Percentiles rank a stretch among this genome's conserved stretches.
phyloP scores from a whole-genome alignment of 1,140 invertebrate genomes.

The Musca vetustissima region DNA sequence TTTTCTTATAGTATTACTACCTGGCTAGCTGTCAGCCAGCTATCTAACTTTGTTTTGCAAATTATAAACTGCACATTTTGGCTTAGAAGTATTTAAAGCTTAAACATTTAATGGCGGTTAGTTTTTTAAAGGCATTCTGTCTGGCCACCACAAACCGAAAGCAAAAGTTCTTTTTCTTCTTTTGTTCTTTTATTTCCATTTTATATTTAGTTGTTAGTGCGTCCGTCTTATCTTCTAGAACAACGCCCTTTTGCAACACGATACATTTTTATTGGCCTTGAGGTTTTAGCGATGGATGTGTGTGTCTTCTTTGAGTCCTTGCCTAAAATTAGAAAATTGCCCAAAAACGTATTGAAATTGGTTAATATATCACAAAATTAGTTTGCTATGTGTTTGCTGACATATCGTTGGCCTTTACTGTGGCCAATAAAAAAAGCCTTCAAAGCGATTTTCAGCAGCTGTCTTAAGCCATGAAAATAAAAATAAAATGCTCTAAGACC shows the following conservation, averaged over 20 bases:
- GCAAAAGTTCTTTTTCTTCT: too few species aligned
- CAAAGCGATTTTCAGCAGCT: slow-evolving; percentile 16
- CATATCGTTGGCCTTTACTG: too few species aligned
- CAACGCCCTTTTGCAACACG: slow-evolving; percentile 21
- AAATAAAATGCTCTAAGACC: too few species aligned
- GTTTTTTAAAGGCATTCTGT: too few species aligned
- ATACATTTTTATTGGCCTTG: slow-evolving; percentile 10
- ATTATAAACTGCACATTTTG: background rate
- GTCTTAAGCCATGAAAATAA: background rate
- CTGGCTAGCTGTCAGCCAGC: background rate
- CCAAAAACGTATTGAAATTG: background rate
- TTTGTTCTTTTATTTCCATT: too few species aligned
- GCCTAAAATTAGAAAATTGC: slow-evolving; percentile 3
- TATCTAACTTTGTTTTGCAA: background rate
- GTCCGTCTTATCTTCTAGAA: background rate
- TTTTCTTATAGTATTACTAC: background rate
- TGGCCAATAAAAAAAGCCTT: background rate
- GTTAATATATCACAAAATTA: slow-evolving; percentile 11
- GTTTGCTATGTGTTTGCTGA: background rate
- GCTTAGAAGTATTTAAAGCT: slow-evolving; percentile 15
- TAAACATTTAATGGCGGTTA: slow-evolving; percentile 20
- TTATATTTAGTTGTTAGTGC: background rate
- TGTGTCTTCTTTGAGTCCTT: too few species aligned
- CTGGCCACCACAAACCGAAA: too few species aligned
- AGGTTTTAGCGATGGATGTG: background rate